phyloP scores from a whole-genome alignment of 1,140 invertebrate species.

The Elysia chlorotica region DNA sequence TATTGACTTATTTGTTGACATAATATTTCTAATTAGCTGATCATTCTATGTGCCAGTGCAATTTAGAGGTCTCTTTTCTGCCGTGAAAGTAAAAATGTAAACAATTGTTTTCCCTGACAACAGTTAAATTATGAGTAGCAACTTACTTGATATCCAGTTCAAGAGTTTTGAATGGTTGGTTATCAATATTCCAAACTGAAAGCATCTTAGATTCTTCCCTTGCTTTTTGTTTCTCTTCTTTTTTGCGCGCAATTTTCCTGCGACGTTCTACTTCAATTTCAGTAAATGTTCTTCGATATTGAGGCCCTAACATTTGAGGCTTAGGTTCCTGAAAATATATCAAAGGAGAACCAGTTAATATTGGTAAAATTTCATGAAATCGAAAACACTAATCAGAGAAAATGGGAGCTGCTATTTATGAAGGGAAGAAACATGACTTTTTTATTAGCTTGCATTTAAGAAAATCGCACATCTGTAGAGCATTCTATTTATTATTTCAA shows the following conservation, averaged over 20 bases:
- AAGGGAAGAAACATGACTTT: too few relatives aligned
- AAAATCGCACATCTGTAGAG: too few relatives aligned
- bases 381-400: too few relatives aligned
- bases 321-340: too few relatives aligned
- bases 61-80: neutral
- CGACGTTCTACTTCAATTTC: slow-evolving; percentile 43
- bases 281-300: slow-evolving; percentile 46
- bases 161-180: slow-evolving; percentile 38
- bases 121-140: neutral
- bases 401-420: too few relatives aligned
- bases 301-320: slow-evolving; percentile 42
- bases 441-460: too few relatives aligned
- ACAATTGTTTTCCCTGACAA: neutral
- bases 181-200: slow-evolving; percentile 55
- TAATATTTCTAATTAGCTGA: too few relatives aligned
- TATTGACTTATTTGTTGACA: too few relatives aligned
- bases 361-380: too few relatives aligned
- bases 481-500: too few relatives aligned
- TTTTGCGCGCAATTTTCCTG: slow-evolving; percentile 38
- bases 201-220: slow-evolving; percentile 43
- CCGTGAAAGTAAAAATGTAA: neutral
- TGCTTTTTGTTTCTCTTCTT: slow-evolving; percentile 49
- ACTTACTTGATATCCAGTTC: slow-evolving; percentile 48
- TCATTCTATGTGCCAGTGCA: neutral
- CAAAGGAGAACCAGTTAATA: too few relatives aligned